Evolutionary conservation across 2,888 invertebrate species (phyloP).

Genomic region (Apeira syringaria): DNA sequence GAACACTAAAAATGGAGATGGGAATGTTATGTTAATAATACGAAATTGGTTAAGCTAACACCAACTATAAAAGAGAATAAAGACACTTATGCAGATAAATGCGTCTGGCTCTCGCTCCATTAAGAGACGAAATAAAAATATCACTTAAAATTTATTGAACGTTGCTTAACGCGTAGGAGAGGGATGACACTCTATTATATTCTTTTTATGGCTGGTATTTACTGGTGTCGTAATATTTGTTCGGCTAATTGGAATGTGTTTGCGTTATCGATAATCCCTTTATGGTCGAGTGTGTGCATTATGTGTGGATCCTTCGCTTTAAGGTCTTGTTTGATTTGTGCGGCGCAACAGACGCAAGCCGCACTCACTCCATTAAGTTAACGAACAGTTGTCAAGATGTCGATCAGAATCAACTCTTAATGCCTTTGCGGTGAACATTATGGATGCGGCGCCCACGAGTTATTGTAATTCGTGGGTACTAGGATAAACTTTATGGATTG

Average conservation of each 20-base stretch:
- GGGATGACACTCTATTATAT: slow-evolving; percentile 35
- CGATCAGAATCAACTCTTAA: slow-evolving; percentile 78
- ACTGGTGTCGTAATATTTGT: slow-evolving; percentile 39
- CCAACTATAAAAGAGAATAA: slow-evolving; percentile 35
- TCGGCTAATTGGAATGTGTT: slow-evolving; percentile 49
- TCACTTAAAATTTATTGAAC: slow-evolving; percentile 36
- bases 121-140: slow-evolving; percentile 36
- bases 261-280: slow-evolving; percentile 45
- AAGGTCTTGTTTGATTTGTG: slow-evolving; percentile 42
- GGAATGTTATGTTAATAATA: slow-evolving; percentile 35
- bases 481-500: slow-evolving; percentile 37
- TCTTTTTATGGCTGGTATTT: slow-evolving; percentile 34
- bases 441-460: slow-evolving; percentile 71
- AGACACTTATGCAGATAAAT: slow-evolving; percentile 37
- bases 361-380: slow-evolving; percentile 77
- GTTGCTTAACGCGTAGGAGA: slow-evolving; percentile 31
- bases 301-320: slow-evolving; percentile 37
- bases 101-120: slow-evolving; percentile 33
- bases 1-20: slow-evolving; percentile 39
- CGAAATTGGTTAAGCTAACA: slow-evolving; percentile 35
- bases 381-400: slow-evolving; percentile 82
- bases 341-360: slow-evolving; percentile 59
- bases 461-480: slow-evolving; percentile 56
- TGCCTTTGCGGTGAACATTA: slow-evolving; percentile 65
- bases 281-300: slow-evolving; percentile 46